Base-by-base conservation (phyloP, 2,888 invertebrate species). In the Dynastes grantii region DNA sequence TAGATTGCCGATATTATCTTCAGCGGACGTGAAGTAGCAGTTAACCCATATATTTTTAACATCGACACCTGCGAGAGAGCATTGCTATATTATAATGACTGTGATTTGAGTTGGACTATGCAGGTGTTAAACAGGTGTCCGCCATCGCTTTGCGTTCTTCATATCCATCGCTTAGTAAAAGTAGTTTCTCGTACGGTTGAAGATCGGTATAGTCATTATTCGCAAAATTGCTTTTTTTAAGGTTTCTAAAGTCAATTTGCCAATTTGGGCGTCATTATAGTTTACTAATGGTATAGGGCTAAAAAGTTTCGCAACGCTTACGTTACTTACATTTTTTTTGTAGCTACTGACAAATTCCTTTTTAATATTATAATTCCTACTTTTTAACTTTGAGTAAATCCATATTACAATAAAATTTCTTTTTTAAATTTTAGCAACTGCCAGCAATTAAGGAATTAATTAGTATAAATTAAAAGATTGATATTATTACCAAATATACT, bases 21-120 rank as follows among this genome's bases (percentile, higher is more conserved):
- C 40, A 27, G 45, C 58, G 58, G 76, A 78, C 76, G 76, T 78
- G 58, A 76, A 76, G 64, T 76, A 67, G 79, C 77, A 82, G 82
- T 85, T 84, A 84, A 84, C 84, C 84, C 83, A 85, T 82, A 75
- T 75, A 85, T 84, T 85, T 84, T 81, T 81, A 80, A 80, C 79
- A 83, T 83, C 83, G 81, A 84, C 84, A 84, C 84, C 84, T 84
- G 84, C 84, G 80, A 84, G 82, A 82, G 83, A 75, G 45, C 61
- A 40, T 75, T 75, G 61, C 73, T 45, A 49, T 75, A 75, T 75
- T 75, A 80, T 83, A 84, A 84, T 83, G 81, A 82, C 80, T 79
- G 83, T 81, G 83, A 83, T 83, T 84, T 84, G 81, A 82, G 81
- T 82, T 83, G 84, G 84, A 83, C 84, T 84, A 83, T 83, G 81